Evolutionary conservation across 1,140 invertebrate genomes (phyloP), one percentile per base, ranked within the genome.

Genomic region (Drosophila quadrilineata): DNA sequence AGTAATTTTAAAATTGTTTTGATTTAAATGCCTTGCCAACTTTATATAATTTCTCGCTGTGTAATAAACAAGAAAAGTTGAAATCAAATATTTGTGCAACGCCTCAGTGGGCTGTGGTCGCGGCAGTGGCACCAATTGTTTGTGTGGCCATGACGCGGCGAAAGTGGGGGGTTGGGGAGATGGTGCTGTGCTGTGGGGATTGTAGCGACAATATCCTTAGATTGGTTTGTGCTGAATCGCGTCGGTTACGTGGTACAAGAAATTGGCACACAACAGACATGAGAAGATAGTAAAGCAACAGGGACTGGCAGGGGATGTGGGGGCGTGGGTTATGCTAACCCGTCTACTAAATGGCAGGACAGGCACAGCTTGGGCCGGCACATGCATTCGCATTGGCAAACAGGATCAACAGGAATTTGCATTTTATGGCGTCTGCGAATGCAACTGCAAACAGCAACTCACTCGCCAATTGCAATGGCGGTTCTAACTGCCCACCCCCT

Each of bases 381-480:
- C 75, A 87, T 87, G 82, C 75, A 64, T 33, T 71, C 68, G 74
- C 84, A 87, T 72, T 62, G 74, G 71, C 71, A 71, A 87, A 87
- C 77, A 77, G 84, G 84, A 87, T 87, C 82, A 87, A 69, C 76
- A 82, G 73, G 76, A 87, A 87, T 87, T 87, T 87, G 82, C 82
- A 87, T 87, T 82, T 84, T 82, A 85, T 86, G 67, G 80, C 63
- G 79, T 85, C 75, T 86, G 70, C 58, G 62, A 79, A 79, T 86
- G 80, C 77, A 70, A 46, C 68, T 22, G n/a, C n/a, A n/a, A n/a
- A n/a, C n/a, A 28, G 9, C 52, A 46, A 38, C 33, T 31, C 36
- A 60, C 33, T 50, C 52, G 31, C 12, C 45, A 31, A 22, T 40
- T 46, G 12, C 33, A 29, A 8, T 22, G 6, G 22, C 31, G 17